Evolutionary conservation across 2,797 vertebrate species (phyloP).

Genomic region (Chaenodraco wilsoni): DNA sequence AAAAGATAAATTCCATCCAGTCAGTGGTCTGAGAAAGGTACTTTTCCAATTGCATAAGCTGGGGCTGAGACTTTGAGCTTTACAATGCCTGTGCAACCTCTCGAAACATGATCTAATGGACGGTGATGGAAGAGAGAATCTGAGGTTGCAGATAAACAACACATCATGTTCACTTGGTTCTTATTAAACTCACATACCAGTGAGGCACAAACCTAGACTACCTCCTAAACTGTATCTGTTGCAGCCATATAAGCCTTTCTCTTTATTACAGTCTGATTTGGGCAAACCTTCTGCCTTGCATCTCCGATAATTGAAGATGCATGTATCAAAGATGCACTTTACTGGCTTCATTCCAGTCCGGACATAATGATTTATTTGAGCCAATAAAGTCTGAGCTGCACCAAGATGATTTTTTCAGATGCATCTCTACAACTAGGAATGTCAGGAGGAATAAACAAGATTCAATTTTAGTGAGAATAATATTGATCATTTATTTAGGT

Average conservation of each 20-base stretch:
- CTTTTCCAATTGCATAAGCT: conserved; percentile 72
- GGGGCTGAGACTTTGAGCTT: conserved; percentile 48
- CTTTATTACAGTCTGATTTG: conserved; percentile 4
- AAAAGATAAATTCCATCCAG: conserved; percentile 80
- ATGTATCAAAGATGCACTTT: conserved; percentile 26
- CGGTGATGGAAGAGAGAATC: conserved; percentile 30
- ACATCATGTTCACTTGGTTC: conserved; percentile 10
- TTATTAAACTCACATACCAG: conserved; percentile 22
- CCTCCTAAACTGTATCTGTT: not conserved
- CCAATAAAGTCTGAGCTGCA: conserved; percentile 23
- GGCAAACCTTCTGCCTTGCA: conserved; percentile 9
- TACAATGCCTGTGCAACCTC: conserved; percentile 43
- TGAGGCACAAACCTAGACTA: not conserved
- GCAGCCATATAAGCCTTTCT: conserved; percentile 3
- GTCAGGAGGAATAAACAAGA: not conserved
- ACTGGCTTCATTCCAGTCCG: conserved; percentile 28
- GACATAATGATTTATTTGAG: conserved; percentile 35
- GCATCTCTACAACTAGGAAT: not conserved
- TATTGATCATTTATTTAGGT: not conserved
- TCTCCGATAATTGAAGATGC: conserved; percentile 32
- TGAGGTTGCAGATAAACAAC: conserved; percentile 43
- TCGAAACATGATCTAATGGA: conserved; percentile 51
- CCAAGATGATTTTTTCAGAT: conserved; percentile 5
- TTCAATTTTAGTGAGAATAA: conserved; percentile 10
- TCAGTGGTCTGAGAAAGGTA: conserved; percentile 76